Percentiles rank a stretch among this genome's conserved stretches.
phyloP scores from a whole-genome alignment of 2,888 invertebrate genomes.

The Petrolisthes cinctipes region DNA sequence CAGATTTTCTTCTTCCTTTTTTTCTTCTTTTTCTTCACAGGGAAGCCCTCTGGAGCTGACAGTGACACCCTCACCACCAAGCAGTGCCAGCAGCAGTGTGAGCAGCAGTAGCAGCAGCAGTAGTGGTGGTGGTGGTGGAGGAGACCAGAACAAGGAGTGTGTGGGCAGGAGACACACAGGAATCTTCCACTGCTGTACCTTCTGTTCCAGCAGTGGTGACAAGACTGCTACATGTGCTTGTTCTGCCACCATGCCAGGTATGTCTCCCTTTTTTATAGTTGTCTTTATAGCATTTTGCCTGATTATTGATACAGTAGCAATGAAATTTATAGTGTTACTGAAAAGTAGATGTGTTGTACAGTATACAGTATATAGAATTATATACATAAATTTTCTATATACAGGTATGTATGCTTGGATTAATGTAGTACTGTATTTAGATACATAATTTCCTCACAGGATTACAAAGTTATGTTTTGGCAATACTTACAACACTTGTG shows the following conservation, averaged over 20 bases:
- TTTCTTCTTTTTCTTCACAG: constrained; percentile 71
- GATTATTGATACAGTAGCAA: too few relatives aligned
- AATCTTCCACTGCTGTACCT: constrained; percentile 84
- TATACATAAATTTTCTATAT: too few relatives aligned
- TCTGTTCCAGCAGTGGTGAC: constrained; percentile 83
- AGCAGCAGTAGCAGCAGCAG: background rate
- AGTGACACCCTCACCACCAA: background rate
- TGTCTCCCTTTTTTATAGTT: constrained; percentile 65
- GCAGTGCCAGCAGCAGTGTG: background rate
- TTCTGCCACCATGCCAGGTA: constrained; percentile 81
- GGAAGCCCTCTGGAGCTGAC: constrained; percentile 77
- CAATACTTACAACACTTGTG: too few relatives aligned
- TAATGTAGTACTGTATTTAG: too few relatives aligned
- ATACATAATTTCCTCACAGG: too few relatives aligned
- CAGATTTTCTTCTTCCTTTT: too few relatives aligned
- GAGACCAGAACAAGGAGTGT: background rate
- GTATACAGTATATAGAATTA: too few relatives aligned
- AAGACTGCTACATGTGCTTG: constrained; percentile 80
- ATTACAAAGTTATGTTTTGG: too few relatives aligned
- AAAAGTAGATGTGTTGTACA: too few relatives aligned
- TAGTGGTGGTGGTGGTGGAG: background rate
- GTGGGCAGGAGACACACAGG: constrained; percentile 78
- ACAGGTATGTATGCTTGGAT: too few relatives aligned
- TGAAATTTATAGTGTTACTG: too few relatives aligned
- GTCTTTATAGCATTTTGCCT: too few relatives aligned